These are phyloP conservation scores for Carabus problematicus DNA, from an alignment of 2,888 invertebrate genomes.

Conservation along the genomic window DNA sequence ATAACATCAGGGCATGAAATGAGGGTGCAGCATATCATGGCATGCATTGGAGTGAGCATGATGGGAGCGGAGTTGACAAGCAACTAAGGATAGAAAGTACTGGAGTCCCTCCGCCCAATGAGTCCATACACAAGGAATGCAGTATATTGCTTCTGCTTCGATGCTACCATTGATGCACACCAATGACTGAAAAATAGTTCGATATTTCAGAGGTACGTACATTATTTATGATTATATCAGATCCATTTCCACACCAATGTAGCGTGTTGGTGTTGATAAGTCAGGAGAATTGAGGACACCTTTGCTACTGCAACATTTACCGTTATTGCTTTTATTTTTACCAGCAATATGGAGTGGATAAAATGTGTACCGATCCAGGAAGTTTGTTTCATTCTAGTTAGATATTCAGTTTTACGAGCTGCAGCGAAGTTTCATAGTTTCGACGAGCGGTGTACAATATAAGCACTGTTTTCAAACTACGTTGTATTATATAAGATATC, in stretches of 20 bases:
- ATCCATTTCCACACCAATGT: too few species aligned
- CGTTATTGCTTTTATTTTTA: not conserved
- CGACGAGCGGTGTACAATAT: too few species aligned
- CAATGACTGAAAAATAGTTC: slow-evolving; percentile 24
- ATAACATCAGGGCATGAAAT: slow-evolving; percentile 39
- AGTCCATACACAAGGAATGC: too few species aligned
- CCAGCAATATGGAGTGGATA: not conserved
- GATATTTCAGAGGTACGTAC: slow-evolving; percentile 27
- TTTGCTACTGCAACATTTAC: not conserved
- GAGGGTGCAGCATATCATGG: slow-evolving; percentile 23
- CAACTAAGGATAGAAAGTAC: slow-evolving; percentile 10
- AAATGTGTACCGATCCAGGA: too few species aligned
- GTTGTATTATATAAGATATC: slow-evolving; percentile 1
- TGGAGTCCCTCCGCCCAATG: not conserved
- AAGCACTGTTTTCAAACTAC: slow-evolving; percentile 13
- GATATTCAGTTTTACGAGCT: too few species aligned
- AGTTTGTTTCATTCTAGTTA: too few species aligned
- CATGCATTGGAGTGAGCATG: slow-evolving; percentile 10
- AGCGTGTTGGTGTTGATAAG: too few species aligned
- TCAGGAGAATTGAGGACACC: too few species aligned
- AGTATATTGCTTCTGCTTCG: slow-evolving; percentile 35
- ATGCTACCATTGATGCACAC: slow-evolving; percentile 18
- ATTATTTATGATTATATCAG: too few species aligned
- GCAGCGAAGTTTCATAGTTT: too few species aligned
- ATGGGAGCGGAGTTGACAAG: not conserved